phyloP scores from a whole-genome alignment of 2,113 vertebrate species.

The Morone saxatilis region DNA sequence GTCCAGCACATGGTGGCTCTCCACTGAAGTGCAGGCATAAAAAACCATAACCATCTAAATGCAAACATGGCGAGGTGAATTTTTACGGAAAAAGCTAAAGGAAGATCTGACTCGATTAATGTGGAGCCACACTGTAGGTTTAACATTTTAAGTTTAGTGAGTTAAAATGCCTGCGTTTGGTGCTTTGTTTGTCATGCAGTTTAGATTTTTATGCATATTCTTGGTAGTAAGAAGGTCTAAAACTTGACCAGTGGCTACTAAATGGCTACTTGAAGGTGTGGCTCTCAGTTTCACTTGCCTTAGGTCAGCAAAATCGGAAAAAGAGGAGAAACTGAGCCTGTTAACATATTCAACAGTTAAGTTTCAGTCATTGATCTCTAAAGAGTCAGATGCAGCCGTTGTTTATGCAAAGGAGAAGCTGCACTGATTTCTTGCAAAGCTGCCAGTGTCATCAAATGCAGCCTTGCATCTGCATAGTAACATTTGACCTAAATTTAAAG shows the following conservation, averaged over 20 bases:
- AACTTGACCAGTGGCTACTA: not conserved
- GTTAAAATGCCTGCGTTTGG: not conserved
- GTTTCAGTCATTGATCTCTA: constrained; percentile 38
- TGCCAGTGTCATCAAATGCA: not conserved
- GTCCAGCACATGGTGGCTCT: constrained; percentile 9
- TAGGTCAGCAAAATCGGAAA: not conserved
- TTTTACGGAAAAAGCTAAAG: not conserved
- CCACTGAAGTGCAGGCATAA: not conserved
- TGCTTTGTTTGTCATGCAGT: not conserved
- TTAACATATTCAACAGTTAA: constrained; percentile 27
- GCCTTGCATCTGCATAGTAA: not conserved
- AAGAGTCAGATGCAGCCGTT: not conserved
- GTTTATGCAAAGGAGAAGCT: not conserved
- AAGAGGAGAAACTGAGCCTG: constrained; percentile 9
- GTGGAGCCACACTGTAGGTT: not conserved
- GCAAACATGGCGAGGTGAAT: not conserved
- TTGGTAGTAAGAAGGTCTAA: not conserved
- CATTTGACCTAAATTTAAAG: not conserved
- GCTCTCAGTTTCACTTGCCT: constrained; percentile 2
- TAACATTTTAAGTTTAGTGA: not conserved
- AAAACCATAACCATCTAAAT: not conserved
- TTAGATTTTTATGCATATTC: not conserved
- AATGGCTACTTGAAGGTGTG: constrained; percentile 19
- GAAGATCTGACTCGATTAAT: too few species aligned
- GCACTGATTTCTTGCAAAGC: not conserved